Evolutionary conservation across 2,888 invertebrate species (phyloP), one percentile per base, ranked within the genome.

Genomic region (Deroplatys truncata): DNA sequence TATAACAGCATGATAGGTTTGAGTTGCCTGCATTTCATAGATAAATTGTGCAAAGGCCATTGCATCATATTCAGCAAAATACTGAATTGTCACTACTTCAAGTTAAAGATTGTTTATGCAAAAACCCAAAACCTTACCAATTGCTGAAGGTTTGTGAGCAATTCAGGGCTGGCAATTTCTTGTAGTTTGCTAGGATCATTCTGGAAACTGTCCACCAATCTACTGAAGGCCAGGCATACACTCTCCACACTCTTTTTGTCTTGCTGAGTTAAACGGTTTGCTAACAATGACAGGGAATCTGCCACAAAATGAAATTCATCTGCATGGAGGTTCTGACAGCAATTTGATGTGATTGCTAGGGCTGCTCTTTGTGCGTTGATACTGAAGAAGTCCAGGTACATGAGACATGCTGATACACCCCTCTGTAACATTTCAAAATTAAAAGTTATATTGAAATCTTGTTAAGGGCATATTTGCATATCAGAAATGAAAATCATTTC

Each of bases 231-330:
- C 91, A 98, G 95, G 92, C 99, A 99, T 25, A 99, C 98, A 93
- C 98, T 98, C 93, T 99, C 99, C 84, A 99, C 98, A 90, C 98
- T 98, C 93, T 99, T 99, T 93, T 99, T 99, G 94, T 99, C 99
- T 93, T 94, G 94, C 91, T 95, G 95, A 84, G 94, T 94, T 25
- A 96, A 93, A 89, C 95, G 93, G 35, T 94, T 96, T 86, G 98
- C 98, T 88, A 99, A 94, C 88, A 98, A 94, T 25, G 98, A 96
- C 91, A 99, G 94, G 29, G 98, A 98, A 91, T 98, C 98, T 90
- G 97, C 95, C 43, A 99, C 97, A 92, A 98, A 97, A 92, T 98
- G 97, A 94, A 99, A 99, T 94, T 99, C 99, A 92, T 99, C 99
- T 1, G 97, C 95, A 84, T 97, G 97, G 92, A 99, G 95, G 94